These are phyloP conservation scores for Pollenia griseotomentosa DNA, from an alignment of 2,888 invertebrate genomes.

Conservation along the genomic window DNA sequence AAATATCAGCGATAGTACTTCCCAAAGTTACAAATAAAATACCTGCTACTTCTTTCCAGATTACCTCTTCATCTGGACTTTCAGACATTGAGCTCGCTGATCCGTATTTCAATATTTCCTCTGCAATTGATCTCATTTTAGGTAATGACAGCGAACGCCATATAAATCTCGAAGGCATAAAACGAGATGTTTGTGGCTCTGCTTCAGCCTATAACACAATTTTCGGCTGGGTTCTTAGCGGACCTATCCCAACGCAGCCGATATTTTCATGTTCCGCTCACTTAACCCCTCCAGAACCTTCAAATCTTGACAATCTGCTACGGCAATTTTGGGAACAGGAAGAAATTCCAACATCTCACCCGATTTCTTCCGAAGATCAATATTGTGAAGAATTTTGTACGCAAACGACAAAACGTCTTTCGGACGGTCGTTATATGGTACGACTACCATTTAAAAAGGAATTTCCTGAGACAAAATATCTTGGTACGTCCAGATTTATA, in stretches of 20 bases:
- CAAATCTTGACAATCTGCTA: too few relatives aligned
- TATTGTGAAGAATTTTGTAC: too few relatives aligned
- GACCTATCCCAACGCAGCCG: neutral
- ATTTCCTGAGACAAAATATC: too few relatives aligned
- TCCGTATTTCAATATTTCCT: constrained; percentile 29
- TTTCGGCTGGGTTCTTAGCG: constrained; percentile 17
- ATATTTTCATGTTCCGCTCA: neutral
- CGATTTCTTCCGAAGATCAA: neutral
- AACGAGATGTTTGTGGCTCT: neutral
- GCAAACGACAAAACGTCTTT: too few relatives aligned
- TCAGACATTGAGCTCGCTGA: constrained; percentile 33
- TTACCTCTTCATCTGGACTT: too few relatives aligned
- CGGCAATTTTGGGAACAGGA: neutral
- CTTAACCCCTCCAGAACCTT: too few relatives aligned
- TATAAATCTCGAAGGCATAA: constrained; percentile 39
- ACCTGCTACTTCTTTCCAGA: too few relatives aligned
- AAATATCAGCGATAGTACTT: too few relatives aligned
- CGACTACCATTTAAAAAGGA: too few relatives aligned
- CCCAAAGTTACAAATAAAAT: too few relatives aligned
- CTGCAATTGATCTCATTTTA: constrained; percentile 14
- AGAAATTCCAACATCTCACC: neutral
- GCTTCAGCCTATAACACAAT: neutral
- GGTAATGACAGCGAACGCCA: constrained; percentile 5
- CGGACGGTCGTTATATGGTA: too few relatives aligned
- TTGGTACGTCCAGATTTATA: too few relatives aligned